Conservation (phyloP, 2,888 invertebrate genomes). For the Dicyrtomina minuta region DNA sequence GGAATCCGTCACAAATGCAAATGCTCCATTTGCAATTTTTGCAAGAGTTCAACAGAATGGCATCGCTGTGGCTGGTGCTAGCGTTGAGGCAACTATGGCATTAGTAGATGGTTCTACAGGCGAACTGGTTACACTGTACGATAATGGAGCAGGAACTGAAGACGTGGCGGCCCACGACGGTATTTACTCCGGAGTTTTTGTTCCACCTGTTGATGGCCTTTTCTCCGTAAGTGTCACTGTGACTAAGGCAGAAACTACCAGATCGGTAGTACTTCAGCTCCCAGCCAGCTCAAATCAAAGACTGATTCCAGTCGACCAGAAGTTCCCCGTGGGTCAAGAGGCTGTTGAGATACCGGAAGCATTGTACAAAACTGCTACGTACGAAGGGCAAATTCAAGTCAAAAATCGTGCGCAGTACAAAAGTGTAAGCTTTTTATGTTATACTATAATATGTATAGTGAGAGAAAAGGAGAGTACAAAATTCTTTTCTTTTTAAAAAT, state of each 20-base stretch:
- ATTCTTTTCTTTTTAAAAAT: too few relatives aligned
- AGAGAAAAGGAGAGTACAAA: too few relatives aligned
- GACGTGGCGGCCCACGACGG: background rate
- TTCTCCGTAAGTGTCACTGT: background rate
- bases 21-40: slow-evolving; percentile 12
- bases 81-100: background rate
- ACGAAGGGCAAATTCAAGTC: too few relatives aligned
- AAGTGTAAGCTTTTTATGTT: too few relatives aligned
- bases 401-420: too few relatives aligned
- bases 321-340: too few relatives aligned
- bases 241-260: background rate
- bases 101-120: background rate
- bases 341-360: too few relatives aligned
- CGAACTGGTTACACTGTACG: background rate
- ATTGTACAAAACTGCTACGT: too few relatives aligned
- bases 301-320: too few relatives aligned
- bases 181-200: slow-evolving; percentile 3
- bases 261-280: too few relatives aligned
- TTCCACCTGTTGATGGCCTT: background rate
- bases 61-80: background rate
- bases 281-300: too few relatives aligned
- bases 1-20: background rate
- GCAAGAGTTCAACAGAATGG: background rate
- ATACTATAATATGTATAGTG: too few relatives aligned
- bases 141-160: background rate